A percentile compares a stretch with the other conserved stretches of the same genome.
Evolutionary conservation across 2,797 vertebrate species (phyloP).

Genomic region (Coregonus sp.): DNA sequence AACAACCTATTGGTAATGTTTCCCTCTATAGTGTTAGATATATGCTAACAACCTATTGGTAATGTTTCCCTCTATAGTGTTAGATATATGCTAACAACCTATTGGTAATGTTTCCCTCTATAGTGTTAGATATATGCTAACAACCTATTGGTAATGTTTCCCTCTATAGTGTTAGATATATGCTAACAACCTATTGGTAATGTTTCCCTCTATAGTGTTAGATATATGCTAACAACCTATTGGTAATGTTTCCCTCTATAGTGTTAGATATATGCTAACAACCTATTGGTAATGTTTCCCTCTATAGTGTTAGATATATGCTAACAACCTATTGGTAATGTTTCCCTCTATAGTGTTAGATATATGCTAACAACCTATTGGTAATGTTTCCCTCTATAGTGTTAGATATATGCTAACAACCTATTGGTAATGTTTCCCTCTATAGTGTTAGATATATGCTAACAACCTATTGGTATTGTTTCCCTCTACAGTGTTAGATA

Average conservation of each 20-base stretch:
- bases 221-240: constrained; percentile 52
- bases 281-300: constrained; percentile 56
- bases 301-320: no score
- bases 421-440: no score
- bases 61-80: constrained; percentile 39
- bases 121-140: no score
- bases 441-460: no score
- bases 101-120: constrained; percentile 50
- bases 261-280: constrained; percentile 39
- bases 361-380: no score
- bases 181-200: constrained; percentile 59
- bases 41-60: constrained; percentile 58
- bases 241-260: constrained; percentile 51
- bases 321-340: no score
- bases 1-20: constrained; percentile 44
- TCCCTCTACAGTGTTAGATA: no score
- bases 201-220: constrained; percentile 31
- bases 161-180: constrained; percentile 26
- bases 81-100: constrained; percentile 48
- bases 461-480: no score
- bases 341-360: no score
- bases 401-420: no score
- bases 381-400: no score
- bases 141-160: constrained; percentile 54
- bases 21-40: constrained; percentile 22